Base-by-base conservation (phyloP, 2,797 vertebrate species). In the Notoglanidium macrostoma region DNA sequence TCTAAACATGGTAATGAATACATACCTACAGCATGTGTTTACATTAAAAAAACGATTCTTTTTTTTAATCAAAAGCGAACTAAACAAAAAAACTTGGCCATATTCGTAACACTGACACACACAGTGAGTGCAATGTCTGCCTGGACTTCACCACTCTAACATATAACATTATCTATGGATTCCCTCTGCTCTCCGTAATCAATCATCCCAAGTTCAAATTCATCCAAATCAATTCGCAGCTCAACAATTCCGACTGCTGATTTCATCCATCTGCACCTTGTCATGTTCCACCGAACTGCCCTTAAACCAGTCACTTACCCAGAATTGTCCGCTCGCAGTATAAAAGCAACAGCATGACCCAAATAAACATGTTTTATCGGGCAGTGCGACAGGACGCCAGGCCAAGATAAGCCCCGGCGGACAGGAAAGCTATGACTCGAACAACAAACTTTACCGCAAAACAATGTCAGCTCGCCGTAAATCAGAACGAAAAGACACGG, bases 311-410 rank as follows among this genome's bases (percentile, higher is more conserved):
- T 61, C 80, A 19, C 61, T 67, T 68, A 79, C 49, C 51, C 85
- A n/a, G 61, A 44, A 55, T 26, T 7, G 87, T 81, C 51, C 68
- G 59, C 87, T 76, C 61, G 23, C 49, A 79, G 84, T 88, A 85
- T 79, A 91, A 90, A 90, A 90, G 89, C 89, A 90, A 89, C 89
- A 88, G 88, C 21, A 44, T 83, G 82, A 90, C 84, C 84, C 84
- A 80, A 89, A 89, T 87, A 88, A 88, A 89, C 44, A 83, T 72
- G 81, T 87, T 91, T 90, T 87, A 90, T 88, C 76, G 54, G 79
- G 78, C 86, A 89, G 87, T 5, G 85, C 83, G 85, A 88, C 87
- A 91, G 78, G 82, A 89, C 63, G 81, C 77, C 51, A 83, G 86
- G 55, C 84, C 84, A 61, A 90, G 88, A 90, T 90, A 89, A 91